A percentile compares a stretch with the other conserved stretches of the same genome.
phyloP scores from a whole-genome alignment of 2,797 vertebrate species.

The Paratrypauchen microcephalus region DNA sequence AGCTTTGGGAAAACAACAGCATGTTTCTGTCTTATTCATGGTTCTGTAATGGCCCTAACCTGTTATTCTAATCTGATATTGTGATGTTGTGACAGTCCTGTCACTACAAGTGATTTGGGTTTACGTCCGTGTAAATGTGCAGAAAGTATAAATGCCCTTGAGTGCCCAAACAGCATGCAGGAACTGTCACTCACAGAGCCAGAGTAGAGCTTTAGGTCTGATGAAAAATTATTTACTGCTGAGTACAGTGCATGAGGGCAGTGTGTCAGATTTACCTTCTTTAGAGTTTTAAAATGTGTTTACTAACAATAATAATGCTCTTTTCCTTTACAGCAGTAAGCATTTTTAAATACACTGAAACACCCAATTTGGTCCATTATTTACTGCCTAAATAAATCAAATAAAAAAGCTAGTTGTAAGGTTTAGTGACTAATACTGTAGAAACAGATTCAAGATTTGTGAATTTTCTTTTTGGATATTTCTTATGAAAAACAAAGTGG shows the following conservation, averaged over 20 bases:
- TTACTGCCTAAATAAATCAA: no score
- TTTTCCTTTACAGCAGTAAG: no score
- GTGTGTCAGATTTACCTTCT: background rate
- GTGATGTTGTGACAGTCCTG: conserved; percentile 6
- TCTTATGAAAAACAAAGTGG: no score
- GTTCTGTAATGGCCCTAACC: background rate
- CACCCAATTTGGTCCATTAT: no score
- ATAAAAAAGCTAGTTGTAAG: no score
- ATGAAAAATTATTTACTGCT: background rate
- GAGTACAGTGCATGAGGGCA: background rate
- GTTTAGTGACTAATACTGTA: no score
- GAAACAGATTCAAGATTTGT: no score
- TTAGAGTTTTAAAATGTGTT: no score
- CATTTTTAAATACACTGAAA: no score
- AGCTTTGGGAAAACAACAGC: conserved; percentile 2
- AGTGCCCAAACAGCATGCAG: background rate
- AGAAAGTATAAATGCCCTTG: conserved; percentile 1
- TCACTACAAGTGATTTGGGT: background rate
- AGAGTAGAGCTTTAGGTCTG: background rate
- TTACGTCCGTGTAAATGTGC: conserved; percentile 1
- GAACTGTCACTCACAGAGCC: background rate
- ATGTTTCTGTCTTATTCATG: background rate
- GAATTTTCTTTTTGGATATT: no score
- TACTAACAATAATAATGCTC: no score
- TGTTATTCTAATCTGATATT: conserved; percentile 5